Conservation (phyloP, 2,113 vertebrate species). For the Podarcis raffonei region DNA sequence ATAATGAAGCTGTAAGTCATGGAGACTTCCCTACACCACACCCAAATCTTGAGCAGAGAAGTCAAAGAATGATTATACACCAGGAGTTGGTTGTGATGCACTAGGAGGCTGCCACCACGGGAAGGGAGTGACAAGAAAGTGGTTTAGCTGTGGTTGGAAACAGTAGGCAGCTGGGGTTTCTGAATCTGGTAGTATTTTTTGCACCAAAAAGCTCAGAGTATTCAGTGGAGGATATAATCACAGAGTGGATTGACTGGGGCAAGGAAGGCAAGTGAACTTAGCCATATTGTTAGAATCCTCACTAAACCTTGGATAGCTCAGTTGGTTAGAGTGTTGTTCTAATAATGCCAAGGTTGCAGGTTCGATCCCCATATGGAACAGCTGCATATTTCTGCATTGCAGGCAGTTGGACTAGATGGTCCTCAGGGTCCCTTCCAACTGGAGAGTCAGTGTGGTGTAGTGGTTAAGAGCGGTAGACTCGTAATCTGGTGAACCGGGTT, state of each 20-base stretch:
- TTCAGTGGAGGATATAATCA: neutral
- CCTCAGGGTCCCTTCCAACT: too few relatives aligned
- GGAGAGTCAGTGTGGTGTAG: too few relatives aligned
- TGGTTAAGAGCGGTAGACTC: too few relatives aligned
- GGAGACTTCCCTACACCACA: neutral
- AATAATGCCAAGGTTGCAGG: too few relatives aligned
- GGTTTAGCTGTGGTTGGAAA: neutral
- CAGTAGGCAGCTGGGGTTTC: neutral
- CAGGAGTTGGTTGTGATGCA: neutral
- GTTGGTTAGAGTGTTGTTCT: too few relatives aligned
- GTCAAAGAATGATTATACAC: neutral
- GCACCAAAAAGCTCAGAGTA: neutral
- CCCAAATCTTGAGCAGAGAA: neutral
- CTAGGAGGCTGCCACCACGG: neutral
- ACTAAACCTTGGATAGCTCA: neutral
- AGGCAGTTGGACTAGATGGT: too few relatives aligned
- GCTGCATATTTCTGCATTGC: too few relatives aligned
- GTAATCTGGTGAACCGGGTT: too few relatives aligned
- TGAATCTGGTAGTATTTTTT: neutral
- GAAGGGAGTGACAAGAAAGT: neutral
- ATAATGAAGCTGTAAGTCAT: neutral
- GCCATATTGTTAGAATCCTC: slow-evolving; percentile 6
- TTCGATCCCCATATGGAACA: too few relatives aligned
- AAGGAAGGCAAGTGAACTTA: neutral
- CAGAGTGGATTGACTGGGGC: neutral